Conservation (phyloP, 2,113 vertebrate species). For the Xerus inauris region DNA sequence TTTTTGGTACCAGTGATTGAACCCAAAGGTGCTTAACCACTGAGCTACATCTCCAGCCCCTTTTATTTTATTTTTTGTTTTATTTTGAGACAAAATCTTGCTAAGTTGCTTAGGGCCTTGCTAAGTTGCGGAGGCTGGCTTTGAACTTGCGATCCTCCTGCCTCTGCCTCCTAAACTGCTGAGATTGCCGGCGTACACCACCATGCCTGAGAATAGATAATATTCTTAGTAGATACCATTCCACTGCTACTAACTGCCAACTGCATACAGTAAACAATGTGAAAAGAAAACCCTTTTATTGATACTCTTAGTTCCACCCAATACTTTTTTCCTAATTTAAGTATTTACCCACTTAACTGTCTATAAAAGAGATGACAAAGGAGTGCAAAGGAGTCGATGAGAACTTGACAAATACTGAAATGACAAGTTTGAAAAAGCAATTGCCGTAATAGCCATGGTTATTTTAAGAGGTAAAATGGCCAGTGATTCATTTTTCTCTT, state of each 20-base stretch:
- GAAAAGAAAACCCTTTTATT: background rate
- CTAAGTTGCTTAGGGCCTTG: no score
- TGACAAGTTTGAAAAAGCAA: background rate
- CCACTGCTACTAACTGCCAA: background rate
- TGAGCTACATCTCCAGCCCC: no score
- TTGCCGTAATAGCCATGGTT: background rate
- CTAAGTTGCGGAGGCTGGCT: no score
- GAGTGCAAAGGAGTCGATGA: background rate
- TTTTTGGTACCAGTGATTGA: no score
- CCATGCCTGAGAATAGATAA: no score
- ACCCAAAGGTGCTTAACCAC: no score
- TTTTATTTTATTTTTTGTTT: no score
- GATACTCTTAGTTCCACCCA: background rate
- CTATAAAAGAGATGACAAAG: background rate
- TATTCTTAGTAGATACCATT: background rate
- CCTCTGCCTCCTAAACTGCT: no score
- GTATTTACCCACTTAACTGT: background rate
- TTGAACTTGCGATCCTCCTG: no score
- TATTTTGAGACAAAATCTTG: no score
- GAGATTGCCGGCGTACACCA: no score
- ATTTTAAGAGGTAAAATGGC: background rate
- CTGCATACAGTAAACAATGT: background rate
- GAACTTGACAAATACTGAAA: background rate
- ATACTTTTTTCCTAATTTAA: constrained; percentile 1
- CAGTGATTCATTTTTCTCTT: background rate